Percentiles rank a stretch among this genome's conserved stretches.
Evolutionary conservation across 2,888 invertebrate species (phyloP).

Genomic region (Ophion costatus): DNA sequence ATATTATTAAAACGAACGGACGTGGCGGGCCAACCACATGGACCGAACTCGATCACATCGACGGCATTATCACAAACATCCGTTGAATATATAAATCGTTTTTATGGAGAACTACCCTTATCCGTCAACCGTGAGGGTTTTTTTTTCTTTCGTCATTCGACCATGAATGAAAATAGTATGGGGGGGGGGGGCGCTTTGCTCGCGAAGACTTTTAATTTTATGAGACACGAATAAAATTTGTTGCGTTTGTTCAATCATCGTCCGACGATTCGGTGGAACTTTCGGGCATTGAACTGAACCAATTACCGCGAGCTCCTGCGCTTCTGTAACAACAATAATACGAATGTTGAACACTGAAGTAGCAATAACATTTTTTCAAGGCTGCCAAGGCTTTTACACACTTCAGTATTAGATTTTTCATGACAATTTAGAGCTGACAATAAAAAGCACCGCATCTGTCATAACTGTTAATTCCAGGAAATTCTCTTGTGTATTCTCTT

Average conservation of each 20-base stretch:
- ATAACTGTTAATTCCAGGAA: not conserved
- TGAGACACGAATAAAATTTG: slow-evolving; percentile 14
- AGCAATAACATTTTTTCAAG: too few relatives aligned
- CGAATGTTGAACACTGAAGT: not conserved
- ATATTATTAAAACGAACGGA: slow-evolving; percentile 48
- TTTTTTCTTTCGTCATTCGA: too few relatives aligned
- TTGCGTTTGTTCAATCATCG: slow-evolving; percentile 78
- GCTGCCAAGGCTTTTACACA: too few relatives aligned
- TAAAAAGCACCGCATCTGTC: too few relatives aligned
- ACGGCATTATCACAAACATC: slow-evolving; percentile 64
- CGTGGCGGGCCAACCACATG: slow-evolving; percentile 15
- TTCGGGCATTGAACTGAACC: slow-evolving; percentile 85
- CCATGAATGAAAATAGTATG: slow-evolving; percentile 6
- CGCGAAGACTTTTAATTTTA: slow-evolving; percentile 46
- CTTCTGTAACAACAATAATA: slow-evolving; percentile 75
- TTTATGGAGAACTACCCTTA: slow-evolving; percentile 27
- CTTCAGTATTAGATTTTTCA: too few relatives aligned
- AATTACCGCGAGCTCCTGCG: slow-evolving; percentile 84
- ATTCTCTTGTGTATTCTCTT: slow-evolving; percentile 17
- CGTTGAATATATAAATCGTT: slow-evolving; percentile 55
- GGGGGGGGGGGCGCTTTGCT: slow-evolving; percentile 45
- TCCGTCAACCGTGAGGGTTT: slow-evolving; percentile 20
- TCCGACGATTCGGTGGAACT: slow-evolving; percentile 84
- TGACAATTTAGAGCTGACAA: too few relatives aligned
- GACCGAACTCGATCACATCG: slow-evolving; percentile 52